Conservation (phyloP, 2,797 vertebrate species). For the Gouania willdenowi region DNA sequence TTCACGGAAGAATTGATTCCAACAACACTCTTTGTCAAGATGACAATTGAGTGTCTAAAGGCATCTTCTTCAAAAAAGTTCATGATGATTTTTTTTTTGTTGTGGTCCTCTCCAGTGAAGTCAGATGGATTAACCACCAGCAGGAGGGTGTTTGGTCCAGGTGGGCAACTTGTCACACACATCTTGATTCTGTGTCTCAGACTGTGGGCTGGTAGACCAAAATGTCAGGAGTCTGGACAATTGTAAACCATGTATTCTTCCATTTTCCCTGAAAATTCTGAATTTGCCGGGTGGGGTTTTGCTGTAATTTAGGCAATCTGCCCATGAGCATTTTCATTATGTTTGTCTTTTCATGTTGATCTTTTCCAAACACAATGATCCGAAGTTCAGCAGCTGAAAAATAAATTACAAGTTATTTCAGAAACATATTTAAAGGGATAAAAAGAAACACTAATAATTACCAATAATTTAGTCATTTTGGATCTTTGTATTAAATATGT, state of each 20-base stretch:
- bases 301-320: background rate
- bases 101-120: slow-evolving; percentile 15
- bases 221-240: slow-evolving; percentile 27
- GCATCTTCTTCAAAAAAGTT: slow-evolving; percentile 20
- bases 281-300: background rate
- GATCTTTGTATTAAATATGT: too few relatives aligned
- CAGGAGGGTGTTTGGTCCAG: slow-evolving; percentile 41
- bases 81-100: slow-evolving; percentile 1
- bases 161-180: background rate
- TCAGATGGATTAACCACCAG: slow-evolving; percentile 22
- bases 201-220: background rate
- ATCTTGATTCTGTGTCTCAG: background rate
- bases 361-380: slow-evolving; percentile 35
- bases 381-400: slow-evolving; percentile 20
- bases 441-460: too few relatives aligned
- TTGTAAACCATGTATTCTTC: slow-evolving; percentile 1
- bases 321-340: slow-evolving; percentile 11
- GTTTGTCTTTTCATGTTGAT: background rate
- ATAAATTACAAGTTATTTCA: fast-evolving
- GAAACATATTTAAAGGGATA: too few relatives aligned
- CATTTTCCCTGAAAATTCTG: background rate
- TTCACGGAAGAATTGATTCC: background rate
- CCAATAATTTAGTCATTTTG: too few relatives aligned
- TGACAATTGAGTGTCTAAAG: slow-evolving; percentile 13
- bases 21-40: background rate